phyloP scores from a whole-genome alignment of 2,113 vertebrate species.

The Dicaeum eximium region DNA sequence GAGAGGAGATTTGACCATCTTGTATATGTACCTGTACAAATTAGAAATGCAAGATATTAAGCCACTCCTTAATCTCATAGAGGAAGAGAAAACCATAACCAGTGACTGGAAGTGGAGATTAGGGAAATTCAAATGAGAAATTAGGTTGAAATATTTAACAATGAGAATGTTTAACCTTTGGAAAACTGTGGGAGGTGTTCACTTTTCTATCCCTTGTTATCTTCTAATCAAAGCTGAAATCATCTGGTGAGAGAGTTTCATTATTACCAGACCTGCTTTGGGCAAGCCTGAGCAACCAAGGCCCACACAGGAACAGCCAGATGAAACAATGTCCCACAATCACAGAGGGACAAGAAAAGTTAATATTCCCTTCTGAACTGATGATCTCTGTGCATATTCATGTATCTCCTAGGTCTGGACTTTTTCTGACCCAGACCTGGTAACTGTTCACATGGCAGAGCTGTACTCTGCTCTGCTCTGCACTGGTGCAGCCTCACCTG shows the following conservation, averaged over 20 bases:
- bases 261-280: neutral
- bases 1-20: neutral
- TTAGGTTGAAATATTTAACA: neutral
- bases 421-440: neutral
- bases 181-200: neutral
- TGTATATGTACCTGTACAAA: neutral
- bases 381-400: neutral
- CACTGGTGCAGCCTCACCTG: fast-evolving
- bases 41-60: neutral
- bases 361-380: neutral
- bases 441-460: neutral
- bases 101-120: neutral
- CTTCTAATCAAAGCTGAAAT: neutral
- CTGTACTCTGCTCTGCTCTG: neutral
- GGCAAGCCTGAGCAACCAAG: neutral
- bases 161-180: neutral
- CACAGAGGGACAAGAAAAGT: neutral
- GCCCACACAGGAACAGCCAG: neutral
- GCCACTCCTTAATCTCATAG: neutral
- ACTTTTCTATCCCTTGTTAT: neutral
- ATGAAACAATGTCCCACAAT: neutral
- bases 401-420: neutral
- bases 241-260: neutral
- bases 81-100: neutral
- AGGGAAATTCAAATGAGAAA: neutral